Conservation (phyloP, 2,113 vertebrate species). For the Puntigrus tetrazona region DNA sequence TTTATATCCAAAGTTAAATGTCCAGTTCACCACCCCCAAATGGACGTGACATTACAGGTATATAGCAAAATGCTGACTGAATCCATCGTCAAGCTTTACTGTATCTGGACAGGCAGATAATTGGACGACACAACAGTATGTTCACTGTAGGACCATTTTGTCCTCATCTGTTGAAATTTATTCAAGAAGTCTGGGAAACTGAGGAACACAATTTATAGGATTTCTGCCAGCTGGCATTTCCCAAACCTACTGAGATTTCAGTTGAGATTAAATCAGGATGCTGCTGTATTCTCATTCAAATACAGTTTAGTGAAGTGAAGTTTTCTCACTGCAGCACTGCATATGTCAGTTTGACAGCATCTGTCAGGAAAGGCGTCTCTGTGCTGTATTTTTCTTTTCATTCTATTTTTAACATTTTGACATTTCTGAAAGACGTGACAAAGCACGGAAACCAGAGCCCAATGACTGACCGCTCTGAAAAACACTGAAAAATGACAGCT, state of each 20-base stretch:
- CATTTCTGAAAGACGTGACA: background rate
- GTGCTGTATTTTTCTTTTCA: background rate
- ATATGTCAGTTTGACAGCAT: background rate
- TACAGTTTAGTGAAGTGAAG: background rate
- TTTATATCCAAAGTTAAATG: background rate
- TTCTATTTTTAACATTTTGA: slow-evolving; percentile 9
- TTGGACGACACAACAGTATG: background rate
- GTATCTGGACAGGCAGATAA: background rate
- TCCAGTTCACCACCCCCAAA: background rate
- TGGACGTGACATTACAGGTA: background rate
- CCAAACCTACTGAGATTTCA: background rate
- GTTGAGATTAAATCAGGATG: background rate
- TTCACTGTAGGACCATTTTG: background rate
- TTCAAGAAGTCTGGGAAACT: background rate
- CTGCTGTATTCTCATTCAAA: background rate
- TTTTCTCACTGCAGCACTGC: background rate
- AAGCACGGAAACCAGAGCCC: background rate
- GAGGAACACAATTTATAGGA: background rate
- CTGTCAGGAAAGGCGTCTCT: background rate
- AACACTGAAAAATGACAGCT: background rate
- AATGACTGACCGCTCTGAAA: background rate
- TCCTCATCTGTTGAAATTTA: background rate
- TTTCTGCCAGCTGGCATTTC: background rate
- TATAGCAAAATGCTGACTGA: background rate
- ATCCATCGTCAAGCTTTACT: background rate